Base-by-base conservation (phyloP, 2,888 invertebrate species). In the Tanytarsus gracilentus region DNA sequence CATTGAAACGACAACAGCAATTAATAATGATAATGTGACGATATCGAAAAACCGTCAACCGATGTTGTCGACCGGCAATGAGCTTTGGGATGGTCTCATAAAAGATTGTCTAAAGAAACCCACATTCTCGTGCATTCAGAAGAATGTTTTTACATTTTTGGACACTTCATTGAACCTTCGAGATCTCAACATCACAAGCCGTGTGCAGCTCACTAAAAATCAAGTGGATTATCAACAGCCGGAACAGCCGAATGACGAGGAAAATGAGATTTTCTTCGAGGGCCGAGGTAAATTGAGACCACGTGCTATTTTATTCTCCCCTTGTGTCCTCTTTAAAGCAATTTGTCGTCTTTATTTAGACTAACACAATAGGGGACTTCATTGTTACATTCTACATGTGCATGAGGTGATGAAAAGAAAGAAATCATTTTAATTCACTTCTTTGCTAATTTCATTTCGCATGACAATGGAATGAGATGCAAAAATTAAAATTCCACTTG, bases 41-140 rank as follows among this genome's bases (percentile, higher is more conserved):
- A 11, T 29, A 16, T 9, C 51, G 30, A 25, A 16, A 4, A 23
- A 49, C 4, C 26, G 40, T 27, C 21, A 62, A 3, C 58, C 55
- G 23, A 14, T 62, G 8, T 77, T 76, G 65, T 71, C 75, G 62
- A 80, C 78, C 65, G 82, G 82, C 52, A 86, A 86, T 64, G 75
- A 78, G 63, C 73, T 89, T 55, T 88, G 88, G 88, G 82, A 81
- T 65, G 81, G 82, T 62, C 78, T 90, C 63, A 76, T 88, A 59
- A 80, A 79, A 63, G 83, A 88, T 68, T 90, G 89, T 69, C 78
- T 79, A 49, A 75, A 74, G 9, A 76, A 78, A 56, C 82, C 86
- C 16, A 78, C 85, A 62, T 77, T 85, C 67, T 79, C 81, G 64
- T 90, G 90, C 69, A 82, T 90, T 61, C 86, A 87, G 67, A 85